Conservation (phyloP, 2,888 invertebrate genomes). For the Buathra laborator region DNA sequence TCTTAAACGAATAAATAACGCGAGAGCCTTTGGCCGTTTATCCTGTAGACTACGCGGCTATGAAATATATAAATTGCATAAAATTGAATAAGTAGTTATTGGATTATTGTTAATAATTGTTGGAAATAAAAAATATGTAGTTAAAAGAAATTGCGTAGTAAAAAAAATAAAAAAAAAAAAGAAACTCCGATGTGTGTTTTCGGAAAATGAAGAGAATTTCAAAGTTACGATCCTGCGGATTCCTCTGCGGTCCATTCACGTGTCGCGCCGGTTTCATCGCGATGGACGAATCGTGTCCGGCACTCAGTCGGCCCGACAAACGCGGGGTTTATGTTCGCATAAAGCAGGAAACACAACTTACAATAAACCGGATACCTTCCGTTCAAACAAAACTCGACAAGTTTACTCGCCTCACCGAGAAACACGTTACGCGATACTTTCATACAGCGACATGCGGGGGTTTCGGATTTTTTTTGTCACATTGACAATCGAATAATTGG, state of each 20-base stretch:
- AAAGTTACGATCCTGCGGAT: conserved; percentile 70
- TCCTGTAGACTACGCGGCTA: too few species aligned
- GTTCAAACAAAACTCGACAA: conserved; percentile 8
- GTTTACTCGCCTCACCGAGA: not conserved
- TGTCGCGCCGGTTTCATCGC: conserved; percentile 65
- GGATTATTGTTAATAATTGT: too few species aligned
- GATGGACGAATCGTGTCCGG: conserved; percentile 47
- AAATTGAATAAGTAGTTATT: not conserved
- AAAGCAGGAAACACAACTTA: conserved; percentile 19
- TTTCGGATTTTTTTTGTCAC: not conserved
- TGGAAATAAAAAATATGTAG: not conserved
- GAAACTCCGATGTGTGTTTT: conserved; percentile 51
- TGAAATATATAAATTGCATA: not conserved
- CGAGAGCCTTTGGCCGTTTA: too few species aligned
- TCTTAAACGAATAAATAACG: too few species aligned
- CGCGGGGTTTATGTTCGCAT: conserved; percentile 20
- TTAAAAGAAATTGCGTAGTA: not conserved
- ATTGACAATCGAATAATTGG: too few species aligned
- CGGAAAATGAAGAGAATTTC: conserved; percentile 67
- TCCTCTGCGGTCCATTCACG: conserved; percentile 51
- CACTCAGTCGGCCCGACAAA: conserved; percentile 33
- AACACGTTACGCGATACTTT: not conserved
- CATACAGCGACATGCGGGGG: not conserved
- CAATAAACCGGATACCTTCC: not conserved
- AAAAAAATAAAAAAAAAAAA: not conserved